A percentile compares a stretch with the other conserved stretches of the same genome.
Conservation (phyloP, 1,140 invertebrate genomes). For the Drosophila virilis region DNA sequence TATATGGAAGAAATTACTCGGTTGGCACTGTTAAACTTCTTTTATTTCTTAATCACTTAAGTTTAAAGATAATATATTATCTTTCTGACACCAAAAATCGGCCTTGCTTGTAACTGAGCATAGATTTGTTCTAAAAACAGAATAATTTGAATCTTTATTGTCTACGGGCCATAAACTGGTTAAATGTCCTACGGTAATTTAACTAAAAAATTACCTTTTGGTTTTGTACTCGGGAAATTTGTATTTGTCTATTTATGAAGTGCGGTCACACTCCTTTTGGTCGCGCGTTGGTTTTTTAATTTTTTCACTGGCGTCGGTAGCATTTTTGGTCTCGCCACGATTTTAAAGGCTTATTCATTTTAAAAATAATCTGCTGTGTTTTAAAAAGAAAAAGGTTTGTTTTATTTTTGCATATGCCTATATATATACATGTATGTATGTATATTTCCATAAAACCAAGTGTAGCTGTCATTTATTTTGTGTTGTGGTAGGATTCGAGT, state of each 20-base stretch:
- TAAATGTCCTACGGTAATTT: too few species aligned
- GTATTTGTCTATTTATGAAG: background rate
- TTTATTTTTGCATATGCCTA: background rate
- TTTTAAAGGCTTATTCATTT: background rate
- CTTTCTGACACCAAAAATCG: too few species aligned
- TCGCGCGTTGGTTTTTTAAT: slow-evolving; percentile 51
- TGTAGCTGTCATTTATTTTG: slow-evolving; percentile 13
- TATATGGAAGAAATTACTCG: too few species aligned
- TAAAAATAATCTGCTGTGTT: background rate
- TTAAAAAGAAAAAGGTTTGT: slow-evolving; percentile 33
- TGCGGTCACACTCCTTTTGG: slow-evolving; percentile 12
- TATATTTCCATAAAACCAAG: background rate
- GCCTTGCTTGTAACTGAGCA: too few species aligned
- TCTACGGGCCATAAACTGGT: too few species aligned
- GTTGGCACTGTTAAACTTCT: too few species aligned
- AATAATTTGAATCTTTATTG: too few species aligned
- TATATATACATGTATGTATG: background rate
- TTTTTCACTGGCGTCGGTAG: slow-evolving; percentile 40
- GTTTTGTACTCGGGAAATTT: slow-evolving; percentile 11
- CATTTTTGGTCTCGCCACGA: slow-evolving; percentile 9
- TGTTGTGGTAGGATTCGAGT: slow-evolving; percentile 51
- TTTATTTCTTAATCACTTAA: too few species aligned
- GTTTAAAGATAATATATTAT: too few species aligned
- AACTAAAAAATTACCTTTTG: background rate
- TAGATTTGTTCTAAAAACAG: too few species aligned